Conservation (phyloP, 2,888 invertebrate genomes). For the Sympetrum striolatum region DNA sequence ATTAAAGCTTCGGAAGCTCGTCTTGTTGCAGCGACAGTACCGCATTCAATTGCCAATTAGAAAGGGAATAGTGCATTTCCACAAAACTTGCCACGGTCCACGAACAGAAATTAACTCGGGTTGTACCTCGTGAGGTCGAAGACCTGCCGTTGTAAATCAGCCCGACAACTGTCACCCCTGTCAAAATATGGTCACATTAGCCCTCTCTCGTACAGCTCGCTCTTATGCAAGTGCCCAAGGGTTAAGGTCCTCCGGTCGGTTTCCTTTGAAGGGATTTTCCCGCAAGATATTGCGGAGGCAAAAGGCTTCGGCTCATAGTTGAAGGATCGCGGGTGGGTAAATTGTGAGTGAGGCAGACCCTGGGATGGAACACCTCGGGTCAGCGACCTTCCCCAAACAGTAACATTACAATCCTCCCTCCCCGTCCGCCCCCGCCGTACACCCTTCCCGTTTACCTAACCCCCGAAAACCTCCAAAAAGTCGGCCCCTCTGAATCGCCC, state of each 20-base stretch:
- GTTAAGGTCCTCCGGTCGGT: not conserved
- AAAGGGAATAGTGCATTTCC: too few species aligned
- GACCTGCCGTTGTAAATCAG: not conserved
- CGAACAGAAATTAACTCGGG: not conserved
- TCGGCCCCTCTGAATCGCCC: not conserved
- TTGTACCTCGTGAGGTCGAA: not conserved
- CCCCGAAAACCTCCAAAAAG: not conserved
- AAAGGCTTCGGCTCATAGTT: not conserved
- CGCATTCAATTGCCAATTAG: too few species aligned
- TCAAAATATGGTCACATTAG: not conserved
- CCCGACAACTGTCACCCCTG: not conserved
- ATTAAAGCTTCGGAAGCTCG: too few species aligned
- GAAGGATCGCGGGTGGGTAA: not conserved
- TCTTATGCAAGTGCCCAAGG: not conserved
- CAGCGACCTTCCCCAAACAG: conserved; percentile 41
- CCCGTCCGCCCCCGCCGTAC: conserved; percentile 1
- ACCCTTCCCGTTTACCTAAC: not conserved
- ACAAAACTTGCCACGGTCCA: not conserved
- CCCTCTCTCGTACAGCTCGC: not conserved
- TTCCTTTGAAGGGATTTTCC: not conserved
- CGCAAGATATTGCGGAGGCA: not conserved
- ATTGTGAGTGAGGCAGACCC: not conserved
- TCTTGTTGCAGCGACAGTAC: too few species aligned
- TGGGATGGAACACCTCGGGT: not conserved
- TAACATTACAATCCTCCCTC: conserved; percentile 22